These are phyloP conservation scores for Calonectris borealis DNA, from an alignment of 2,113 vertebrate genomes.

Conservation along the genomic window DNA sequence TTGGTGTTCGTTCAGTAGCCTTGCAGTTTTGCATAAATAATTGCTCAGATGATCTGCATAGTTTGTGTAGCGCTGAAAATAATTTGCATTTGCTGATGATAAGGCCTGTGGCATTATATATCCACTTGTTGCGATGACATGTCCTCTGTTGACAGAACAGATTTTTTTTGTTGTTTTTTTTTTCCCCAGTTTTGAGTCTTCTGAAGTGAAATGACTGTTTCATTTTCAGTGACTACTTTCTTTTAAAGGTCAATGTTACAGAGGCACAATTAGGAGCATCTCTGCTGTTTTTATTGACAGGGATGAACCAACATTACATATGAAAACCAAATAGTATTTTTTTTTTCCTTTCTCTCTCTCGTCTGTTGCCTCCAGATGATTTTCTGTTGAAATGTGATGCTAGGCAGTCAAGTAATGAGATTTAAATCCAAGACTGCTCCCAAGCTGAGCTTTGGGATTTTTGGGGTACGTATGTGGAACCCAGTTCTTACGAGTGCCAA, in stretches of 20 bases:
- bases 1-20: not conserved
- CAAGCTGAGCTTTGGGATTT: not conserved
- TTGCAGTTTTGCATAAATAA: not conserved
- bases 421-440: not conserved
- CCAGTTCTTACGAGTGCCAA: not conserved
- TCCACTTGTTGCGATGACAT: fast-evolving
- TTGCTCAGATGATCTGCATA: not conserved
- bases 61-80: not conserved
- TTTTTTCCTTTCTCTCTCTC: not conserved
- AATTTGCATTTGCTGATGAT: not conserved
- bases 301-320: not conserved
- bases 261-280: not conserved
- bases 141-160: not conserved
- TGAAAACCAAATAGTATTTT: not conserved
- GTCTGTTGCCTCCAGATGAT: not conserved
- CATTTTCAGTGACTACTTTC: not conserved
- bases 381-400: not conserved
- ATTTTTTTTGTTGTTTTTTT: not conserved
- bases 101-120: not conserved
- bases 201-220: not conserved
- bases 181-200: not conserved
- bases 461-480: not conserved
- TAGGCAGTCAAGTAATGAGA: not conserved
- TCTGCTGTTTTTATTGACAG: not conserved
- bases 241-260: not conserved